phyloP scores from a whole-genome alignment of 2,797 vertebrate genomes.

The Fundulus diaphanus region DNA sequence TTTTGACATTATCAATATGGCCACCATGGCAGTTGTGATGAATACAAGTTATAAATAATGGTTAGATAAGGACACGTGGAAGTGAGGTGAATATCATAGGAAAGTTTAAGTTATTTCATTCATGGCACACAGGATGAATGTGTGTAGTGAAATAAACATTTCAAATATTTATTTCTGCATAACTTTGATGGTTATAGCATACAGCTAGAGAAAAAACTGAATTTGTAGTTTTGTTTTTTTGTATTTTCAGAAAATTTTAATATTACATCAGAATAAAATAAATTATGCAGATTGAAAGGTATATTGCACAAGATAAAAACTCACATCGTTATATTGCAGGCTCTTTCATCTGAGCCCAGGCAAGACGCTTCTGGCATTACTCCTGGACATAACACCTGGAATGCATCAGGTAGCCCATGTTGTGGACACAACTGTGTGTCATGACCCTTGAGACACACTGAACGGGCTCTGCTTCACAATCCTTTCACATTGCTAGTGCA shows the following conservation, averaged over 20 bases:
- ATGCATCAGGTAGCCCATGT: neutral
- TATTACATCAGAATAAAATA: neutral
- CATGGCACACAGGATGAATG: neutral
- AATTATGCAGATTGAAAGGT: too few relatives aligned
- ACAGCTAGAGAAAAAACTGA: neutral
- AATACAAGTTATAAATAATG: constrained; percentile 65
- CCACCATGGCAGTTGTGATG: constrained; percentile 48
- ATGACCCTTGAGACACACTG: too few relatives aligned
- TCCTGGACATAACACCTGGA: neutral
- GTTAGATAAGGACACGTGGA: constrained; percentile 59
- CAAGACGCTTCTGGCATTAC: neutral
- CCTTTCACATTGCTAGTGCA: neutral
- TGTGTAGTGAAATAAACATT: too few relatives aligned
- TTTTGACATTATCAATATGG: constrained; percentile 71
- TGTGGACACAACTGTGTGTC: too few relatives aligned
- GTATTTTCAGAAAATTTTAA: neutral
- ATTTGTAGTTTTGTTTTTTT: too few relatives aligned
- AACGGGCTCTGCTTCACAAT: neutral
- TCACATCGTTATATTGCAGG: neutral
- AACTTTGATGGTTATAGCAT: neutral
- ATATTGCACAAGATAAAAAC: neutral
- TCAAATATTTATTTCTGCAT: neutral
- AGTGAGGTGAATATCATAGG: neutral
- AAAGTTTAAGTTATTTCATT: neutral
- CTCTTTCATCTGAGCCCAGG: neutral